Evolutionary conservation across 2,113 vertebrate genomes (phyloP).

Genomic region (Excalfactoria chinensis): DNA sequence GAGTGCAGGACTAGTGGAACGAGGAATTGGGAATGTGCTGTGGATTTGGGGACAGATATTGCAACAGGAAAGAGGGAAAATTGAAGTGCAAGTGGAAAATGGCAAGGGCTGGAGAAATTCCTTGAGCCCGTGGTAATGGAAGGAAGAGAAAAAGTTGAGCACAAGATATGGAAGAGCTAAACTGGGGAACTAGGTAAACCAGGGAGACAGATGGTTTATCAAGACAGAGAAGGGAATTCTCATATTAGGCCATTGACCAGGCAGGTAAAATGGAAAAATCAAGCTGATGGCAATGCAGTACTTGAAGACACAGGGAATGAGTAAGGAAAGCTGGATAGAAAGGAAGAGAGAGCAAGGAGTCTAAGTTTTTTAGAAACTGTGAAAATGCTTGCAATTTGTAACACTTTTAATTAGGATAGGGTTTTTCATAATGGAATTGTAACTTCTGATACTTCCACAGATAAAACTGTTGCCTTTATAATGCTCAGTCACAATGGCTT

Average conservation of each 20-base stretch:
- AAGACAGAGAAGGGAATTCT: neutral
- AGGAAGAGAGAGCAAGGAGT: neutral
- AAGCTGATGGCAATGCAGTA: neutral
- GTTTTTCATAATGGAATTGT: neutral
- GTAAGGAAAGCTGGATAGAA: neutral
- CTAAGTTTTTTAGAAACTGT: neutral
- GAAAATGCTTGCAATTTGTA: neutral
- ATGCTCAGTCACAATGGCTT: neutral
- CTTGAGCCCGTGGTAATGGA: neutral
- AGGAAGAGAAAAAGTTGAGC: neutral
- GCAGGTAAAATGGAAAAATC: neutral
- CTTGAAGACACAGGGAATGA: neutral
- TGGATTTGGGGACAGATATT: neutral
- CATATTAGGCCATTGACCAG: neutral
- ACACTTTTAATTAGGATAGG: neutral
- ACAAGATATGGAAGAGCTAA: neutral
- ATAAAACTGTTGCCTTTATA: neutral
- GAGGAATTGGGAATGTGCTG: neutral
- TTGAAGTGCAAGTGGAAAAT: neutral
- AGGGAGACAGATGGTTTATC: neutral
- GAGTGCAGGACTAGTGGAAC: neutral
- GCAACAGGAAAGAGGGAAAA: neutral
- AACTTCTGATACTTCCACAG: neutral
- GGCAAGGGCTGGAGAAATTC: neutral
- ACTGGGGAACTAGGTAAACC: neutral